Evolutionary conservation across 1,140 invertebrate genomes (phyloP).

Genomic region (Cherax destructor): DNA sequence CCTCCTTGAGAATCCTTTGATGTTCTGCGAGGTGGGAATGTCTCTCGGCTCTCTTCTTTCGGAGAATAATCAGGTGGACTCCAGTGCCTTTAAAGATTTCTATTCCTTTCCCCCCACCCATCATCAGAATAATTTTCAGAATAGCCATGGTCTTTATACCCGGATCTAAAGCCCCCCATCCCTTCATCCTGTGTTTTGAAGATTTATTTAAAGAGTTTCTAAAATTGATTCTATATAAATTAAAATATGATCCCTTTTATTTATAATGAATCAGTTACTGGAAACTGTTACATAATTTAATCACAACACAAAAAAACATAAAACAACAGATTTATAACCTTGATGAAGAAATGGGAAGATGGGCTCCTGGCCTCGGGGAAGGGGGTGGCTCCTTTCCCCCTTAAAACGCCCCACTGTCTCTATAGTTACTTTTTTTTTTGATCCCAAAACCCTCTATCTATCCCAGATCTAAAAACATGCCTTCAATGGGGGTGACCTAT

Average conservation of each 20-base stretch:
- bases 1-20: constrained; percentile 5
- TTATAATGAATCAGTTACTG: too few relatives aligned
- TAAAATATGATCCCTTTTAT: too few relatives aligned
- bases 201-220: neutral
- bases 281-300: too few relatives aligned
- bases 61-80: neutral
- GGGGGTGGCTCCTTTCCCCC: neutral
- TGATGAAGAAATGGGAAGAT: neutral
- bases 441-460: neutral
- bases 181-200: neutral
- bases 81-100: neutral
- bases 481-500: neutral
- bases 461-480: neutral
- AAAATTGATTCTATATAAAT: too few relatives aligned
- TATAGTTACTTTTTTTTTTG: neutral
- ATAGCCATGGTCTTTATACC: constrained; percentile 3
- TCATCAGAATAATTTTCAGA: neutral
- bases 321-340: too few relatives aligned
- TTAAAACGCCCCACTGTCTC: constrained; percentile 8
- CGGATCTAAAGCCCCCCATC: neutral
- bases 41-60: neutral
- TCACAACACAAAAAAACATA: too few relatives aligned
- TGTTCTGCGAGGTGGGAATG: neutral
- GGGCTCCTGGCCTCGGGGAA: neutral
- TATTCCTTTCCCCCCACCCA: neutral